phyloP scores from a whole-genome alignment of 1,140 invertebrate genomes.

The Vanessa tameamea region DNA sequence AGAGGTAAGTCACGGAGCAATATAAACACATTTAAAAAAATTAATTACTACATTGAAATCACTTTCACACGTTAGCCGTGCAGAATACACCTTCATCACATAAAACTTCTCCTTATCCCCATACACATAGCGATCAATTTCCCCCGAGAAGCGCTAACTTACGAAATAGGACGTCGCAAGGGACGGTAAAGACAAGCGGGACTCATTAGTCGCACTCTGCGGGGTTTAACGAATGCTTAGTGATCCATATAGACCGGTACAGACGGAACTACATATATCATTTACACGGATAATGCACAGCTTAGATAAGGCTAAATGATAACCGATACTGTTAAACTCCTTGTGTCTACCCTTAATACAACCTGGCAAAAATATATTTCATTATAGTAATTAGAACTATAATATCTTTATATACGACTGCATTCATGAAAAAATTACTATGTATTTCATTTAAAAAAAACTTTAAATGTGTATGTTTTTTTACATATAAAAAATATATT shows the following conservation, averaged over 20 bases:
- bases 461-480: too few relatives aligned
- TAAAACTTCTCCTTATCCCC: background rate
- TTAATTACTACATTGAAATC: constrained; percentile 3
- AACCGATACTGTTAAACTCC: background rate
- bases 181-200: constrained; percentile 33
- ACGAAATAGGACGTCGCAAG: constrained; percentile 20
- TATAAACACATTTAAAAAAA: background rate
- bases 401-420: too few relatives aligned
- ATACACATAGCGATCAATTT: background rate
- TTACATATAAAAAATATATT: too few relatives aligned
- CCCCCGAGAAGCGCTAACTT: constrained; percentile 8
- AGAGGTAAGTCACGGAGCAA: background rate
- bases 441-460: too few relatives aligned
- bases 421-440: too few relatives aligned
- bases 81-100: background rate
- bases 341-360: too few relatives aligned
- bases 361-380: too few relatives aligned
- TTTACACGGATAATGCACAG: constrained; percentile 19
- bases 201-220: constrained; percentile 39
- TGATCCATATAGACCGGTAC: constrained; percentile 32
- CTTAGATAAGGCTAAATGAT: background rate
- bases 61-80: background rate
- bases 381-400: too few relatives aligned
- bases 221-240: constrained; percentile 34
- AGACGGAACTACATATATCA: constrained; percentile 20